Evolutionary conservation across 1,140 invertebrate species (phyloP), one percentile per base, ranked within the genome.

Genomic region (Vollenhovia emeryi): DNA sequence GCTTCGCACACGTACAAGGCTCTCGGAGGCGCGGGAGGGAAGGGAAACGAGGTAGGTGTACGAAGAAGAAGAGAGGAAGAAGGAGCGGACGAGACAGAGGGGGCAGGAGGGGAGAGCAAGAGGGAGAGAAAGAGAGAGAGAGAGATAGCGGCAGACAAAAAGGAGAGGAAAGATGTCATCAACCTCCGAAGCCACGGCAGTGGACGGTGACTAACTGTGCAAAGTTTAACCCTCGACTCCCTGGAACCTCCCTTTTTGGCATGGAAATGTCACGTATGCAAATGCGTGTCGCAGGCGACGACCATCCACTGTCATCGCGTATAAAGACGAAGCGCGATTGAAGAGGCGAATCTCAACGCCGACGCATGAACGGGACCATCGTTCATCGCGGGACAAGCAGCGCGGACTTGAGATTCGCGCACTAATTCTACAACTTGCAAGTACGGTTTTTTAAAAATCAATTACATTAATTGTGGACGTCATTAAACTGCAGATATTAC

Each of bases 131-230:
- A 30, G 50, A 30, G n/a, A 69, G 52, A 55, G 21, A 30, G 36
- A 11, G 50, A 68, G 66, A 43, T 6, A 43, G 68, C n/a, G 18
- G 36, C 0, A 73, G 30, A 40, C n/a, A 40, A 48, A 74, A 57
- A 57, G 75, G 68, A 87, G 88, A 89, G 86, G 87, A 89, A 89
- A 90, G 89, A 89, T 90, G 89, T 90, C 89, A 90, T 90, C 89
- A 90, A 90, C 89, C 89, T 90, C 87, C 66, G 59, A 84, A 69
- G 74, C 80, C 21, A 48, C 30, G 79, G 36, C 79, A 62, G 68
- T 69, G 79, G 73, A 87, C 89, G 88, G 82, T 90, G 89, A 90
- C 88, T 90, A 90, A 90, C 89, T 89, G 89, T 90, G 88, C 88
- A 89, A 90, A 90, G 86, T 90, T 90, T 87, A 90, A 90, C 80